Base-by-base conservation (phyloP, 2,888 invertebrate genomes). In the Nephrotoma flavescens region DNA sequence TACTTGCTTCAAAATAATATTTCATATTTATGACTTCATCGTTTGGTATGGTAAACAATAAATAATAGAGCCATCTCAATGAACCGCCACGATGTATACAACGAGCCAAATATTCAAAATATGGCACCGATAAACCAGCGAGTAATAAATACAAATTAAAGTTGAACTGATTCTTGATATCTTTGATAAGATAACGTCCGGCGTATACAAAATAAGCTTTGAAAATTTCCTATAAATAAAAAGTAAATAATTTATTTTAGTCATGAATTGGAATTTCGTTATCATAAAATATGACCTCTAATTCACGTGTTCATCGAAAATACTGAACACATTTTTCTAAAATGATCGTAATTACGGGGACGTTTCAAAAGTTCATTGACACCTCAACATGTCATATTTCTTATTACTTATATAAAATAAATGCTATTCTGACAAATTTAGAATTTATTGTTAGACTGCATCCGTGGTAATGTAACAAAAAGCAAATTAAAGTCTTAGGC, bases 1-100 rank as follows among this genome's bases (percentile, higher is more conserved):
- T 84, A 84, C 84, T 84, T 42, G 84, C 42, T 84, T 84, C 84
- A 84, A 84, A 84, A 84, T 84, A 84, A 42, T 84, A 42, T 84
- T 84, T 84, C 84, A 84, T 84, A n/a, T 84, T 42, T 2, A 84
- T 84, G 12, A 84, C 42, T 11, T 84, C 84, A 42, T 84, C 42
- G 12, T 84, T 84, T 42, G 84, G 84, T 42, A 84, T 84, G 41
- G 84, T 84, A n/a, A 84, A 84, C 15, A 84, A 84, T 84, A 84
- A 15, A 84, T 84, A 84, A 15, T 84, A 84, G n/a, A 84, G 42
- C 84, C 84, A 84, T 84, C 84, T 84, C 6, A 84, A 84, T 7
- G 84, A 84, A 42, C 42, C 42, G n/a, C 84, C 84, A 42, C 84
- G 84, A 84, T 84, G 84, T 15, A 84, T 84, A 15, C 84, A 84